Base-by-base conservation (phyloP, 1,140 invertebrate genomes). In the Danaus plexippus region DNA sequence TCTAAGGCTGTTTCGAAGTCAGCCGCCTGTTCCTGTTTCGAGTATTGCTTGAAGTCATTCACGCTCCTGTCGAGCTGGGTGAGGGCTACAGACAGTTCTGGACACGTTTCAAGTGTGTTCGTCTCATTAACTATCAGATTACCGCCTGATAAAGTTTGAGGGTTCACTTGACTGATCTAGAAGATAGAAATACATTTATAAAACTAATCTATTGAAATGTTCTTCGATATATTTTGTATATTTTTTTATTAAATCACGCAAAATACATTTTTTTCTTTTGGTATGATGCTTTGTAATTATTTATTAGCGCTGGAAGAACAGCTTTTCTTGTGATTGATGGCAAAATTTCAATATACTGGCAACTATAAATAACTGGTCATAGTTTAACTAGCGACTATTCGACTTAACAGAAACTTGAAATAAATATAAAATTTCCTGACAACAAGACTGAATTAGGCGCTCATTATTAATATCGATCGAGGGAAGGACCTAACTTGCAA, bases 91-190 rank as follows among this genome's bases (percentile, higher is more conserved):
- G 73, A 68, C 1, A 80, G 43, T 22, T 56, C 54, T 43, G 9
- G 57, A 9, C 58, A 51, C 12, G 73, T 70, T 43, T 72, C 66
- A 3, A 56, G 15, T 47, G 59, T 59, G 0, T 52, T 54, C 9
- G 15, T 54, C 0, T 68, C 51, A 50, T 77, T 79, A 0, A 80
- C 75, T 7, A 76, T 63, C 0, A 85, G 75, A 41, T 85, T 73
- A 0, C 81, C 81, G 0, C 81, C 81, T 2, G 76, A 73, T 15
- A 81, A 67, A 0, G 73, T 74, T 9, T 77, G 69, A 41, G 65
- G 69, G 67, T 85, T 82, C 0, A 81, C 56, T 58, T 77, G 66
- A 11, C 57, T 75, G 18, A 79, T 76, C 69, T 77, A 69, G n/a
- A 64, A 68, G 52, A 63, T 9, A 52, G 46, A 59, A 52, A 41